These are phyloP conservation scores for Eira barbara DNA, from an alignment of 2,113 vertebrate species.

Conservation along the genomic window DNA sequence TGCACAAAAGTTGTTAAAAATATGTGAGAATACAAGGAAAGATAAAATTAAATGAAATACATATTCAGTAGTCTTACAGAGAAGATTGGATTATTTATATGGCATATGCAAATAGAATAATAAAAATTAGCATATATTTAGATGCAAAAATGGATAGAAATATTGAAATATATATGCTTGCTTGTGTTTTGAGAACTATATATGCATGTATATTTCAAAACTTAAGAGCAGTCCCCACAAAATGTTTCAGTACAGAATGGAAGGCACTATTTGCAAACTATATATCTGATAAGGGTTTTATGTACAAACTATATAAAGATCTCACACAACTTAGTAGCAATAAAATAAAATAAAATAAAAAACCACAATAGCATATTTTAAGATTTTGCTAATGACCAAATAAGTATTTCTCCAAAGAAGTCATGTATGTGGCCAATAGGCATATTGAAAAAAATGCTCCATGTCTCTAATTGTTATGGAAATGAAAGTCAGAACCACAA, in stretches of 20 bases:
- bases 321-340: not conserved
- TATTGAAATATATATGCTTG: not conserved
- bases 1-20: constrained; percentile 11
- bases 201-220: not conserved
- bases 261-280: not conserved
- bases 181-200: not conserved
- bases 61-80: constrained; percentile 23
- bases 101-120: not conserved
- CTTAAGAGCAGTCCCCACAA: not conserved
- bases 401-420: not conserved
- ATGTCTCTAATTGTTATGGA: not conserved
- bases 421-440: not conserved
- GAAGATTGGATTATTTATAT: not conserved
- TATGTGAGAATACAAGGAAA: not conserved
- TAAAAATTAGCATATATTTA: constrained; percentile 11
- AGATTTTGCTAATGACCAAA: not conserved
- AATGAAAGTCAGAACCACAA: not conserved
- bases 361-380: not conserved
- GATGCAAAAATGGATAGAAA: not conserved
- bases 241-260: not conserved
- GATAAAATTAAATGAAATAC: constrained; percentile 39
- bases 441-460: not conserved
- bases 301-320: not conserved
- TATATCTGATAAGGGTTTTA: not conserved
- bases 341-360: not conserved